These are phyloP conservation scores for Aphelenchoides avenae DNA, from an alignment of 1,140 invertebrate genomes.

Conservation along the genomic window DNA sequence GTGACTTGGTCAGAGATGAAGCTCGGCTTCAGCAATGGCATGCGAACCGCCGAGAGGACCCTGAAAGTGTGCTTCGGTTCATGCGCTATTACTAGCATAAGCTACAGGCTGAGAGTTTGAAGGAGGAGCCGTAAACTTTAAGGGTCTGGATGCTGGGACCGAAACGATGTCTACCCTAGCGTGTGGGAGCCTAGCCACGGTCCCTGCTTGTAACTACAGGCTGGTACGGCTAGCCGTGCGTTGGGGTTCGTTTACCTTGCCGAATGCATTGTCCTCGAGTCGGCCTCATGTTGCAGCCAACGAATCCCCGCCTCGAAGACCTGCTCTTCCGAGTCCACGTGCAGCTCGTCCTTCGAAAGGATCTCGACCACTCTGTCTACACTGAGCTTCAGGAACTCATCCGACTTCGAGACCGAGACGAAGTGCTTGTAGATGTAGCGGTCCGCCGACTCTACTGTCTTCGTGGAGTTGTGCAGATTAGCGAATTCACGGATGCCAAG, in stretches of 20 bases:
- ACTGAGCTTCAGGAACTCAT: constrained; percentile 72
- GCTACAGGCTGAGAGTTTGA: too few relatives aligned
- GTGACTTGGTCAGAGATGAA: constrained; percentile 77
- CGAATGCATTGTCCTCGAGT: too few relatives aligned
- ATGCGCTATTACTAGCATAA: too few relatives aligned
- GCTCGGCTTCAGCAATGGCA: constrained; percentile 75
- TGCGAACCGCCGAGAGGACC: constrained; percentile 71
- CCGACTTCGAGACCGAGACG: constrained; percentile 71
- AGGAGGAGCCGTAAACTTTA: too few relatives aligned
- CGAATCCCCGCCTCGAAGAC: constrained; percentile 57
- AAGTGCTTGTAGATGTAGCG: constrained; percentile 80
- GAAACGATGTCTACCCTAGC: too few relatives aligned
- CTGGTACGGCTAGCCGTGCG: too few relatives aligned
- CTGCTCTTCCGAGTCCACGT: constrained; percentile 68
- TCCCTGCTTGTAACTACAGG: too few relatives aligned
- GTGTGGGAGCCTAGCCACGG: too few relatives aligned
- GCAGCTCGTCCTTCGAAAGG: constrained; percentile 73
- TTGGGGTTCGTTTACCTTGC: too few relatives aligned
- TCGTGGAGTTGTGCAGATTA: constrained; percentile 72
- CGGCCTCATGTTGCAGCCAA: constrained; percentile 32
- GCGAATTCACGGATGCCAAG: constrained; percentile 77
- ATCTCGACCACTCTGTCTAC: constrained; percentile 67
- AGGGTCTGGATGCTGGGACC: too few relatives aligned
- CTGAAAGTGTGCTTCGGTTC: too few relatives aligned
- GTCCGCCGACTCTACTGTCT: constrained; percentile 72